phyloP scores from a whole-genome alignment of 2,888 invertebrate species.

The Brenthis ino region DNA sequence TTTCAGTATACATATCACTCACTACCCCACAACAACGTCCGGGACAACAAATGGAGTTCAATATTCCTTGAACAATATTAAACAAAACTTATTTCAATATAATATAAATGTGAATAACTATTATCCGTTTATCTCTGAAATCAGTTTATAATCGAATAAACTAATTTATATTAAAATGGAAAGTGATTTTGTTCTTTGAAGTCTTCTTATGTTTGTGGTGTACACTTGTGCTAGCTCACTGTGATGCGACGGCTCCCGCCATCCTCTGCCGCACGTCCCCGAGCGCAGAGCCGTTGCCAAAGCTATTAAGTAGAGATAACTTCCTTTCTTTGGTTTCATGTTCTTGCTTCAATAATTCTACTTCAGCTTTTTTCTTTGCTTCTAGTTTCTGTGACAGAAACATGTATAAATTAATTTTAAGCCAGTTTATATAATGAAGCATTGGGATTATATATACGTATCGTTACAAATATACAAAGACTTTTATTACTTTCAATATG shows the following conservation, averaged over 20 bases:
- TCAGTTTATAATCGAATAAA: conserved; percentile 5
- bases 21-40: neutral
- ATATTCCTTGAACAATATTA: too few relatives aligned
- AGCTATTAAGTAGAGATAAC: conserved; percentile 68
- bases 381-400: conserved; percentile 40
- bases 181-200: conserved; percentile 8
- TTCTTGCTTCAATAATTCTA: conserved; percentile 51
- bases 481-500: too few relatives aligned
- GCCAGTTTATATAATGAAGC: too few relatives aligned
- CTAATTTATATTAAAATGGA: conserved; percentile 11
- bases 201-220: too few relatives aligned
- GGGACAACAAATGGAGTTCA: too few relatives aligned
- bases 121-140: conserved; percentile 4
- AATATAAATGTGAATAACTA: conserved; percentile 1
- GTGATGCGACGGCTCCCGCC: conserved; percentile 75
- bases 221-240: conserved; percentile 50
- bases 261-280: conserved; percentile 72
- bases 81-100: too few relatives aligned
- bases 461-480: too few relatives aligned
- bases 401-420: too few relatives aligned
- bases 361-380: conserved; percentile 52
- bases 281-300: conserved; percentile 68
- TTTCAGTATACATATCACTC: conserved; percentile 22
- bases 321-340: conserved; percentile 64
- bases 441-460: too few relatives aligned